A percentile compares a stretch with the other conserved stretches of the same genome.
phyloP scores from a whole-genome alignment of 2,113 vertebrate genomes.

The Pseudorhombus dupliciocellatus region DNA sequence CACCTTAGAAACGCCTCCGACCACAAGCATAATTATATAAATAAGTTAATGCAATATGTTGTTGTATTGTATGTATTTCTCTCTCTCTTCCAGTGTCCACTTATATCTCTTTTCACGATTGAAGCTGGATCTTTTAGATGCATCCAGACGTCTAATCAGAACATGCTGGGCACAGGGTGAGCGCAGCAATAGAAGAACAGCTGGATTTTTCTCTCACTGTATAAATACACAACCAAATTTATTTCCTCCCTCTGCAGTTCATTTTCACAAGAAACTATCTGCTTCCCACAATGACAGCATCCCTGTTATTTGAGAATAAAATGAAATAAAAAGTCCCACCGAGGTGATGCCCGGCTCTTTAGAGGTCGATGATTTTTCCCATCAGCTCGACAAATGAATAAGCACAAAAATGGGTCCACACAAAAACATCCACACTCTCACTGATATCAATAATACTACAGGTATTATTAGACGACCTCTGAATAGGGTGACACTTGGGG shows the following conservation, averaged over 20 bases:
- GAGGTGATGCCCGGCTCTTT: too few species aligned
- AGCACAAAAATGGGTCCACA: too few species aligned
- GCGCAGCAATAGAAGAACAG: neutral
- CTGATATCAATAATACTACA: too few species aligned
- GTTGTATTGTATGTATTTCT: too few species aligned
- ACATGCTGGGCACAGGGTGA: neutral
- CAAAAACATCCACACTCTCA: too few species aligned
- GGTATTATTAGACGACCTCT: too few species aligned
- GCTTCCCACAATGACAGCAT: neutral
- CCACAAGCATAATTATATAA: neutral
- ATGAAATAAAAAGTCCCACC: neutral
- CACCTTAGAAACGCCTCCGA: neutral
- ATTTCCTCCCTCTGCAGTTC: neutral
- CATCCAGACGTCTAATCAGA: neutral
- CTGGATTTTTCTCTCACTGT: neutral
- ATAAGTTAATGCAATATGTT: too few species aligned
- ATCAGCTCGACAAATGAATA: constrained; percentile 12
- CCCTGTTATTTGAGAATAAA: neutral
- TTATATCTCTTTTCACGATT: too few species aligned
- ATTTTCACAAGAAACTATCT: constrained; percentile 1
- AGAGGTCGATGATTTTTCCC: constrained; percentile 3
- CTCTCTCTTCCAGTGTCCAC: too few species aligned
- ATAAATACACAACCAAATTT: neutral
- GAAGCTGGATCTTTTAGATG: neutral
- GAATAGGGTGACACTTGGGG: too few species aligned